Evolutionary conservation across 2,797 vertebrate genomes (phyloP).

Genomic region (Diceros bicornis): DNA sequence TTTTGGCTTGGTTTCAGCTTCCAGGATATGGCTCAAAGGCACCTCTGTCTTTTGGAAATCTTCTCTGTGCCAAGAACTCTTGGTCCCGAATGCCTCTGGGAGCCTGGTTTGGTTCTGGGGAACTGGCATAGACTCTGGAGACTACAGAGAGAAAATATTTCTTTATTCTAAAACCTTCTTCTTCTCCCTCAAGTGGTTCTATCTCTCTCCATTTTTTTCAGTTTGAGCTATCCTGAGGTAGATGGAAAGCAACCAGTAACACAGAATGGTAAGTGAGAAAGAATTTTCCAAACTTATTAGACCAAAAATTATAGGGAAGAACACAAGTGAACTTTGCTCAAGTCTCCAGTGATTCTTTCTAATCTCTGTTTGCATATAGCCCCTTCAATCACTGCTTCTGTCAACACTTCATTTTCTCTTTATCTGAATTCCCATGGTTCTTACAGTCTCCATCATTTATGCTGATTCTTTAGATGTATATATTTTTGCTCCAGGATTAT

Average conservation of each 20-base stretch:
- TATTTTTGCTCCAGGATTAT: conserved; percentile 22
- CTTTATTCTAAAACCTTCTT: not conserved
- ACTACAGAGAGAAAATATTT: not conserved
- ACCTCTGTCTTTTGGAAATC: conserved; percentile 68
- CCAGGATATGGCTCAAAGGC: conserved; percentile 63
- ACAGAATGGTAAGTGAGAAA: not conserved
- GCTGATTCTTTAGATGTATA: not conserved
- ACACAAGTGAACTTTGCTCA: not conserved
- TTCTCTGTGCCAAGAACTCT: conserved; percentile 65
- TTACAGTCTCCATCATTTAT: not conserved
- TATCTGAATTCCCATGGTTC: not conserved
- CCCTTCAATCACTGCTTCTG: not conserved
- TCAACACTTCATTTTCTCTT: conserved; percentile 1
- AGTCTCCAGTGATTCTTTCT: not conserved
- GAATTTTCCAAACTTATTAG: conserved; percentile 1
- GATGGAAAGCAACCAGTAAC: not conserved
- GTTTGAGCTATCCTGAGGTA: conserved; percentile 13
- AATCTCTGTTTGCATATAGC: not conserved
- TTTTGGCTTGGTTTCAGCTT: conserved; percentile 61
- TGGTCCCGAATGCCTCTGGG: conserved; percentile 60
- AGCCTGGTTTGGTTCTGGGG: conserved; percentile 29
- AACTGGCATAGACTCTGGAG: conserved; percentile 2
- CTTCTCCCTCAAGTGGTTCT: not conserved
- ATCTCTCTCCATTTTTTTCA: conserved; percentile 41
- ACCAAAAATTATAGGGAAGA: not conserved